Conservation (phyloP, 2,888 invertebrate species). For the Cantharis lateralis region DNA sequence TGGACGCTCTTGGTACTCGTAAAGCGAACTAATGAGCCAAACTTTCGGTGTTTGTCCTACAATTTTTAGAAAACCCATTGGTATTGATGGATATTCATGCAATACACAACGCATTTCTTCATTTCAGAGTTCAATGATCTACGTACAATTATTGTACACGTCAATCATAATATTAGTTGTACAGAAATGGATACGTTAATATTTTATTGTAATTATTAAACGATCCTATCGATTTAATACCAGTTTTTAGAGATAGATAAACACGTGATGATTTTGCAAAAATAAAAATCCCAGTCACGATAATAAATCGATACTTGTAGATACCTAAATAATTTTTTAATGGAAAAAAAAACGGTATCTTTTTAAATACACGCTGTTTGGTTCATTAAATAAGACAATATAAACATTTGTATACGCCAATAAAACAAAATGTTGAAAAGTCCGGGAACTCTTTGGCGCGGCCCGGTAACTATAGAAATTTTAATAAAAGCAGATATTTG, state of each 20-base stretch:
- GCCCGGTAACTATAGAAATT: not conserved
- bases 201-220: constrained; percentile 15
- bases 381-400: not conserved
- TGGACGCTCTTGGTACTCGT: too few relatives aligned
- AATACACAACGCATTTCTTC: constrained; percentile 6
- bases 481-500: constrained; percentile 21
- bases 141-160: constrained; percentile 31
- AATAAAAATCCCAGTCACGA: constrained; percentile 5
- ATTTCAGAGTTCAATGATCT: constrained; percentile 24
- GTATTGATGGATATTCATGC: constrained; percentile 19
- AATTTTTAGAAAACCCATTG: not conserved
- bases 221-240: constrained; percentile 16
- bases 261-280: constrained; percentile 16
- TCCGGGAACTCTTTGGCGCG: not conserved
- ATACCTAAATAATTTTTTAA: not conserved
- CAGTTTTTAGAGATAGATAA: constrained; percentile 8
- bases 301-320: not conserved
- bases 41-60: not conserved
- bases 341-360: not conserved
- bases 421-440: not conserved
- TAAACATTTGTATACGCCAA: not conserved
- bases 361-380: not conserved
- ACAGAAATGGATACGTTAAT: constrained; percentile 16
- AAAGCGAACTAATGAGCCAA: not conserved
- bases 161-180: constrained; percentile 28